These are phyloP conservation scores for Sula dactylatra DNA, from an alignment of 2,113 vertebrate species.

Conservation along the genomic window DNA sequence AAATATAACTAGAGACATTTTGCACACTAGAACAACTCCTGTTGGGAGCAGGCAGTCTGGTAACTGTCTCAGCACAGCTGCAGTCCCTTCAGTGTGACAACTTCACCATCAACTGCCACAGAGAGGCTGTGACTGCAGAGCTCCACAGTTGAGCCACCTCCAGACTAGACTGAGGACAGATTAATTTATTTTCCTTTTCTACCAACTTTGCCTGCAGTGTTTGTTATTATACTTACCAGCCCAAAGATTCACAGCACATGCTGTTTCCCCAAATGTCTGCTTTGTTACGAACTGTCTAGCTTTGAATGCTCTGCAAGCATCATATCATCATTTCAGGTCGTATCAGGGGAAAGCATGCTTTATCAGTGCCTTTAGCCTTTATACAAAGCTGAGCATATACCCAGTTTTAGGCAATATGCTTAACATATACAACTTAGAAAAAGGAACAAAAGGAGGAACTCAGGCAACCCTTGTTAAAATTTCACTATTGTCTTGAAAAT, in stretches of 20 bases:
- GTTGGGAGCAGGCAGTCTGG: constrained; percentile 33
- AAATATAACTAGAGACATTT: constrained; percentile 7
- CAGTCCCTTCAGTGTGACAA: constrained; percentile 55
- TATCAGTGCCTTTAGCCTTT: not conserved
- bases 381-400: not conserved
- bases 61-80: constrained; percentile 58
- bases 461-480: not conserved
- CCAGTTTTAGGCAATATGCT: not conserved
- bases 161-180: constrained; percentile 23
- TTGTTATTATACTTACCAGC: constrained; percentile 26
- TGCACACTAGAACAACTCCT: constrained; percentile 23
- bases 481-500: not conserved
- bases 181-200: constrained; percentile 54
- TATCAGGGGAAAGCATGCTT: not conserved
- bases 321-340: not conserved
- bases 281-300: constrained; percentile 22
- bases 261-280: constrained; percentile 28
- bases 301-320: constrained; percentile 16
- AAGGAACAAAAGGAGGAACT: not conserved
- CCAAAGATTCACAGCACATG: constrained; percentile 8
- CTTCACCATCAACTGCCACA: constrained; percentile 40
- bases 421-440: not conserved
- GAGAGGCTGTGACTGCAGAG: constrained; percentile 12
- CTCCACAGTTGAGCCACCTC: constrained; percentile 22
- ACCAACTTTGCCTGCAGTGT: constrained; percentile 45